Evolutionary conservation across 2,888 invertebrate genomes (phyloP), one percentile per base, ranked within the genome.

Genomic region (Elmis aenea): DNA sequence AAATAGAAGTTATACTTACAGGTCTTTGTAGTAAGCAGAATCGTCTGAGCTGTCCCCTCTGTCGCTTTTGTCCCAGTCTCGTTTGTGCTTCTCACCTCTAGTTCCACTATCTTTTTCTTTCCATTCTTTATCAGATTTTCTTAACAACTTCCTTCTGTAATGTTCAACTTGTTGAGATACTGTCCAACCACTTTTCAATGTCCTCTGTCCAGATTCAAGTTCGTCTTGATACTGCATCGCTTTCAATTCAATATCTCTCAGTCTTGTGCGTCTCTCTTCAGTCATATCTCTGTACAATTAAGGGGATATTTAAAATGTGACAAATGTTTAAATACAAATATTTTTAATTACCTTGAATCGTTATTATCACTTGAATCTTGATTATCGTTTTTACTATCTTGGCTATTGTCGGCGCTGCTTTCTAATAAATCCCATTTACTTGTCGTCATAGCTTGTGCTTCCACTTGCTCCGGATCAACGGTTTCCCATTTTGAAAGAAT

Each of bases 401-500:
- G 55, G 42, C 66, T 67, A 2, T 60, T 66, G 42, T 67, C 67
- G 3, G 61, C 62, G 34, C 62, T 64, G 33, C 61, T 60, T 54
- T 84, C 88, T 30, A 89, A 65, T 26, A 83, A 72, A 60, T 91
- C 90, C 90, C 90, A 91, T 63, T 90, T 90, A 52, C 86, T 87
- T 0, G 88, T 88, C 1, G 85, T 87, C 75, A 89, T 85, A 4
- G 89, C 89, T 66, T 83, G 81, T 3, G 81, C 83, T 63, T 87
- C 86, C 39, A 79, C 73, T 62, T 85, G 81, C 54, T 85, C 82
- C 13, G 92, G 90, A 69, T 95, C 94, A 13, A 97, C 88, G 25
- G 86, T 87, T 75, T 97, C 95, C 96, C 96, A 97, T 65, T 92
- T 89, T 1, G 94, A 94, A 5, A 89, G 87, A 37, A 92, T 84